These are phyloP conservation scores for Florisuga fusca DNA, from an alignment of 2,797 vertebrate species.

Conservation along the genomic window DNA sequence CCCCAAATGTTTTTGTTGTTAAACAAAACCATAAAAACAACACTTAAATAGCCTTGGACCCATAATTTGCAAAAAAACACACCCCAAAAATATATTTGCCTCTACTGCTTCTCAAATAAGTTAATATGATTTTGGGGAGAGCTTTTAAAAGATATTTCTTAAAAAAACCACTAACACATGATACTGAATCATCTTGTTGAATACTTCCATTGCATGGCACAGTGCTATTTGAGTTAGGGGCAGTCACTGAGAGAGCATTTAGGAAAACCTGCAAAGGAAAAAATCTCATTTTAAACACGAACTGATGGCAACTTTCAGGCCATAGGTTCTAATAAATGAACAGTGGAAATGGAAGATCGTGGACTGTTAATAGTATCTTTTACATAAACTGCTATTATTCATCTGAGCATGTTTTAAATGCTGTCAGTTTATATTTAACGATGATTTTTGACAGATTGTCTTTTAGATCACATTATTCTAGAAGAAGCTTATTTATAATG, in stretches of 20 bases:
- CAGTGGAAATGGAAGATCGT: slow-evolving; percentile 1
- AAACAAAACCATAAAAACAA: neutral
- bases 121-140: neutral
- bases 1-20: too few species aligned
- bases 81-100: neutral
- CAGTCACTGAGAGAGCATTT: neutral
- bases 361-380: slow-evolving; percentile 29
- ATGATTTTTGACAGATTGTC: slow-evolving; percentile 50
- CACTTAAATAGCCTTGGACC: neutral
- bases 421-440: slow-evolving; percentile 50
- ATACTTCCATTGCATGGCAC: neutral
- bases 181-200: slow-evolving; percentile 7
- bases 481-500: slow-evolving; percentile 42
- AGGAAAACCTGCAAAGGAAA: slow-evolving; percentile 12
- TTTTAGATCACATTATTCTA: slow-evolving; percentile 29
- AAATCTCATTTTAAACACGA: neutral
- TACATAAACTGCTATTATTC: slow-evolving; percentile 25
- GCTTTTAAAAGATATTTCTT: slow-evolving; percentile 20
- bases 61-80: neutral
- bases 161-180: slow-evolving; percentile 2
- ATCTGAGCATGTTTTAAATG: slow-evolving; percentile 12
- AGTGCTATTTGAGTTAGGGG: neutral
- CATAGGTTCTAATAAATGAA: slow-evolving; percentile 41
- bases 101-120: neutral
- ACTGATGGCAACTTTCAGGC: neutral